Base-by-base conservation (phyloP, 2,888 invertebrate species). In the Nymphalis urticae region DNA sequence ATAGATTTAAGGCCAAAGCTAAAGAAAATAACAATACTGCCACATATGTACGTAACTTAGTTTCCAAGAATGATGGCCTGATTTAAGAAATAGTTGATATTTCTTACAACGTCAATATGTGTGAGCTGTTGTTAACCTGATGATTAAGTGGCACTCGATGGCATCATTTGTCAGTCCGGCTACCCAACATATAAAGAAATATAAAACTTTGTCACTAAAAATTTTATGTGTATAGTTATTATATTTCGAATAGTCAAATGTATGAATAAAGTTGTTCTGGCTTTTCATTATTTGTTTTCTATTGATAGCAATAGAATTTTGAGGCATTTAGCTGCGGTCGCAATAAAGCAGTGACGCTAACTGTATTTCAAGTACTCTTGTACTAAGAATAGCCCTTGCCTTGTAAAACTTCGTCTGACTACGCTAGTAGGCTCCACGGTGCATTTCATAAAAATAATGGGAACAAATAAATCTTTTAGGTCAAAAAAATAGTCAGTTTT, bases 381-480 rank as follows among this genome's bases (percentile, higher is more conserved):
- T 36, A 58, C 17, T 17, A 36, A 58, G 36, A 58, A 58, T 58
- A 58, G 58, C 32, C n/a, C 32, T 58, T 36, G 58, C 58, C 36
- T 58, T 58, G 58, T 36, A 58, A 36, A 36, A 58, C 36, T 58
- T 58, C 32, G 36, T 58, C 58, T n/a, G 56, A 36, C 56, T 58
- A 9, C 19, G 36, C 32, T 17, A 58, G 56, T 19, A 56, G 58
- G n/a, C 19, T 58, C 32, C 16, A 36, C n/a, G 24, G n/a, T 36
- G 58, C 9, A 36, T 58, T 36, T 36, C 13, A 27, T n/a, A 58
- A 24, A 58, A 58, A 32, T 58, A 58, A 58, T 10, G 36, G 24
- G n/a, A 32, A 32, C 13, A 56, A 56, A 56, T 17, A 17, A 27
- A 27, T 56, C 32, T 27, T 56, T 56, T 27, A 16, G 54, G 21